Conservation (phyloP, 2,888 invertebrate genomes). For the Dasypolia templi region DNA sequence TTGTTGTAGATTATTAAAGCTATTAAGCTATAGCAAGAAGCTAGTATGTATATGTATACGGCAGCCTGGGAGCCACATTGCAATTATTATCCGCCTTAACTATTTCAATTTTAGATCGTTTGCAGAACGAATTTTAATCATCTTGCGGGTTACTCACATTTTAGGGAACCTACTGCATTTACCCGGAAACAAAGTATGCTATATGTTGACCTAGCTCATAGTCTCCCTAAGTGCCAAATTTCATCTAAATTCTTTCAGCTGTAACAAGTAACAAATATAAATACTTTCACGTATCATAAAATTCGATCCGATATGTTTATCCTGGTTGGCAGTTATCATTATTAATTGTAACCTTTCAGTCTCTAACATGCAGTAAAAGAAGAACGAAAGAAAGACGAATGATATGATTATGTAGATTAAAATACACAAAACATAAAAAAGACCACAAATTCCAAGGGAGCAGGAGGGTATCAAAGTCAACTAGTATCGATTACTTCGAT, state of each 20-base stretch:
- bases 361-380: neutral
- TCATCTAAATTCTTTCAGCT: neutral
- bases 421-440: slow-evolving; percentile 2
- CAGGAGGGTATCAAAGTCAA: slow-evolving; percentile 1
- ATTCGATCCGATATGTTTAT: neutral
- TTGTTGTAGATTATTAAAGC: slow-evolving; percentile 2
- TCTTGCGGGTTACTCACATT: neutral
- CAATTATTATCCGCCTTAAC: too few relatives aligned
- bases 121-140: neutral
- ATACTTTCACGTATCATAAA: neutral
- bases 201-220: neutral
- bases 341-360: too few relatives aligned
- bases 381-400: too few relatives aligned
- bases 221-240: neutral
- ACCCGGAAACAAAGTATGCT: neutral
- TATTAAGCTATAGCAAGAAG: neutral
- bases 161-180: too few relatives aligned
- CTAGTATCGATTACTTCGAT: slow-evolving; percentile 37
- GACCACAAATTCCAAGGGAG: neutral
- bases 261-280: neutral
- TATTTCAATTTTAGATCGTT: neutral
- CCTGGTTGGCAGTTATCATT: neutral
- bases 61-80: neutral
- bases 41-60: neutral
- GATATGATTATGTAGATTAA: neutral